Evolutionary conservation across 2,113 vertebrate species (phyloP), one percentile per base, ranked within the genome.

Genomic region (Neodon shergylaensis): DNA sequence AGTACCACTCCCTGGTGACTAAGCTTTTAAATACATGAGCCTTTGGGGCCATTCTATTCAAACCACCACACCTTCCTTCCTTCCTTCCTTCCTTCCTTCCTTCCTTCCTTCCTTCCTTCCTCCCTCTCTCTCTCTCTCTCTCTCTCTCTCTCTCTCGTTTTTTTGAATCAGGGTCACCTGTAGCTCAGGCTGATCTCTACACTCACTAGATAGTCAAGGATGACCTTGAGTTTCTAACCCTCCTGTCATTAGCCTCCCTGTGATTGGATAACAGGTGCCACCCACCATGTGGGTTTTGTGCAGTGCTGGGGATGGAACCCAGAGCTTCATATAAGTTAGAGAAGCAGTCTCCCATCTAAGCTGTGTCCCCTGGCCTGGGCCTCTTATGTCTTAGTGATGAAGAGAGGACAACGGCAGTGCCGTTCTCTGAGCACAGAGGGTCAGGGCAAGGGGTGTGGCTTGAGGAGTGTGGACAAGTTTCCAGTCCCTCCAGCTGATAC

Each of bases 381-480:
- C 31, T 65, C 54, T 76, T 0, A 21, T 63, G 92, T 14, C 65
- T 90, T 24, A 74, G 49, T 28, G 47, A 73, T 33, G 31, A 85
- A 74, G 22, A 93, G 42, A 68, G 24, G 21, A 65, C 49, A 16
- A 88, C 1, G 49, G 28, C 47, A 61, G 24, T 2, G 1, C 4
- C 5, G 0, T 44, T 0, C 0, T 76, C 79, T 14, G 12, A 77
- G 77, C 54, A 47, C 3, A 0, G 2, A 61, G 58, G 7, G 11
- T 66, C 36, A 12, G 36, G 49, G 17, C 13, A 8, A 83, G 24
- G 28, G 12, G 2, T 36, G 1, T 52, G 49, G 12, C 7, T 47
- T 19, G 33, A 31, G 68, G n/a, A 47, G 0, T 0, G 1, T 6
- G 5, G n/a, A 28, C 19, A 68, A 6, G 7, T 42, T 68, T 72